phyloP scores from a whole-genome alignment of 1,140 invertebrate genomes.

The Pomacea maculata region DNA sequence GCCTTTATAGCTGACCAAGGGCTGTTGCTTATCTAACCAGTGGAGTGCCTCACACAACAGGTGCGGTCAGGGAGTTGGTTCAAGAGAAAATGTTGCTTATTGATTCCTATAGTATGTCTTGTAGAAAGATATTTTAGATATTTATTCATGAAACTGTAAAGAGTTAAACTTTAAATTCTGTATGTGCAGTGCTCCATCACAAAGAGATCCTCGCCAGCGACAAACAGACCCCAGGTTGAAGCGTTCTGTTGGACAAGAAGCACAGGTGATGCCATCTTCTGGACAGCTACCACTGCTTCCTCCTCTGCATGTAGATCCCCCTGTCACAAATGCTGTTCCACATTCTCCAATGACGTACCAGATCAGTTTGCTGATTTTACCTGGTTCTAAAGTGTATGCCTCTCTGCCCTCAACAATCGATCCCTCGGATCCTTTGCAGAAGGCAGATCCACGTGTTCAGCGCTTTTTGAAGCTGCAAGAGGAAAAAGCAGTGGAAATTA shows the following conservation, averaged over 20 bases:
- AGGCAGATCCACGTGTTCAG: conserved; percentile 15
- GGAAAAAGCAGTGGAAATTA: conserved; percentile 4
- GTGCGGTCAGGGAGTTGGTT: too few relatives aligned
- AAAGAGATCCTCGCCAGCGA: not conserved
- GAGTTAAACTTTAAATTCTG: not conserved
- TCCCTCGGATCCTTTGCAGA: conserved; percentile 36
- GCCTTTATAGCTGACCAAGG: too few relatives aligned
- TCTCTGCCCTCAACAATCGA: conserved; percentile 42
- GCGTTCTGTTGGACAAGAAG: not conserved
- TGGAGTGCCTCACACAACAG: too few relatives aligned
- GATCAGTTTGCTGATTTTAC: conserved; percentile 22
- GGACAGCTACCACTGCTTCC: conserved; percentile 9
- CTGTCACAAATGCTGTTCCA: conserved; percentile 32
- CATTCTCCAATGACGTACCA: conserved; percentile 23
- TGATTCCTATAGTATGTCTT: too few relatives aligned
- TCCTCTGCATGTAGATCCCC: conserved; percentile 27
- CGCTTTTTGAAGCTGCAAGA: conserved; percentile 2
- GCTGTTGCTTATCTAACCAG: too few relatives aligned
- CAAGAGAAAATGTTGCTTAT: too few relatives aligned
- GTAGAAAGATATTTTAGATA: too few relatives aligned
- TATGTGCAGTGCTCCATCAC: not conserved
- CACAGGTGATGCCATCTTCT: not conserved
- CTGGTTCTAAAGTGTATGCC: conserved; percentile 27
- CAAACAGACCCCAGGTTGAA: conserved; percentile 1
- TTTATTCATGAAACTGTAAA: too few relatives aligned